Conservation (phyloP, 2,113 vertebrate genomes). For the Ia io region DNA sequence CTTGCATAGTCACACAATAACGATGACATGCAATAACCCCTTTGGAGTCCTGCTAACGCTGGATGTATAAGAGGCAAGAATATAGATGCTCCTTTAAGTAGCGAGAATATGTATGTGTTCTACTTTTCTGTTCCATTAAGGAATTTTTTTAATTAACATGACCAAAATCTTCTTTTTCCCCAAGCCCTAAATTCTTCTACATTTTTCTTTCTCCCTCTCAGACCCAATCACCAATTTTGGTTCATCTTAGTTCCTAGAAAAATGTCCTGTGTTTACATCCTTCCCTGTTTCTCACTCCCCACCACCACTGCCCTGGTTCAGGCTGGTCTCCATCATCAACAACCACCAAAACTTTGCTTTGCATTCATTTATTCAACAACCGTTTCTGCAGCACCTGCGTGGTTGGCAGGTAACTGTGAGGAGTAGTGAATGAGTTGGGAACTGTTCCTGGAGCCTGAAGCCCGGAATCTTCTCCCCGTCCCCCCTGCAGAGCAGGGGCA, state of each 20-base stretch:
- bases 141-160: neutral
- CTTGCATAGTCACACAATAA: neutral
- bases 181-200: neutral
- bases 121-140: neutral
- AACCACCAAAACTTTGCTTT: neutral
- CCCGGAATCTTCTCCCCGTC: neutral
- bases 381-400: neutral
- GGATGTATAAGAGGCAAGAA: neutral
- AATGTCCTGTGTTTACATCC: neutral
- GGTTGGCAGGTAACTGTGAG: neutral
- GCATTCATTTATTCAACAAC: neutral
- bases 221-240: neutral
- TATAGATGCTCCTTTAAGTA: neutral
- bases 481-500: neutral
- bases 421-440: neutral
- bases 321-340: neutral
- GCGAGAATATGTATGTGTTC: neutral
- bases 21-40: neutral
- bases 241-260: neutral
- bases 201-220: neutral
- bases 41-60: neutral
- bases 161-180: neutral
- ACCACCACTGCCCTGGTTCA: neutral
- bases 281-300: neutral
- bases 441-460: neutral